A percentile compares a stretch with the other conserved stretches of the same genome.
These are phyloP conservation scores for Urocitellus parryii DNA, from an alignment of 2,113 vertebrate genomes.

Conservation along the genomic window DNA sequence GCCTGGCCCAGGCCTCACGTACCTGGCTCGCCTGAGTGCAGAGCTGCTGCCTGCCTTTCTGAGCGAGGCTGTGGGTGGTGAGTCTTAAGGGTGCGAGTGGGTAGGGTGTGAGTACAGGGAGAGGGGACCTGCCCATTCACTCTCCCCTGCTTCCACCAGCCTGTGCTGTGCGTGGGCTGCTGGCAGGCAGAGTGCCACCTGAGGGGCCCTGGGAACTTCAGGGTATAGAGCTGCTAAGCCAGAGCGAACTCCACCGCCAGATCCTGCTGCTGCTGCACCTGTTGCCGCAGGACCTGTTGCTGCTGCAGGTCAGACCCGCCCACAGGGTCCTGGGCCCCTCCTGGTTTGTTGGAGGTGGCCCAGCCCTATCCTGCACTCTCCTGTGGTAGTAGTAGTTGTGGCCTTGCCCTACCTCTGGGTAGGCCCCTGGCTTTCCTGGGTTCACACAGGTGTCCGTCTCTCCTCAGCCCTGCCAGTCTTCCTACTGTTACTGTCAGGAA, in stretches of 20 bases:
- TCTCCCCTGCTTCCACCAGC: constrained; percentile 81
- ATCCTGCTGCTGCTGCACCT: constrained; percentile 91
- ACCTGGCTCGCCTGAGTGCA: constrained; percentile 86
- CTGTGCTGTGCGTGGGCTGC: constrained; percentile 91
- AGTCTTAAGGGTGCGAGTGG: background rate
- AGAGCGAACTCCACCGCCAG: constrained; percentile 89
- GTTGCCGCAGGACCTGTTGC: constrained; percentile 88
- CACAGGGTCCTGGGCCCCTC: fast-evolving
- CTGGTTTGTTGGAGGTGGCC: fast-evolving
- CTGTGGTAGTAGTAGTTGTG: background rate
- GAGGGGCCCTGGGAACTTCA: constrained; percentile 77
- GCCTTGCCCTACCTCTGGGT: constrained; percentile 68
- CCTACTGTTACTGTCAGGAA: constrained; percentile 88
- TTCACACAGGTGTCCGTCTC: background rate
- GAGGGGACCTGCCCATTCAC: background rate
- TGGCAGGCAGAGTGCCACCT: constrained; percentile 87
- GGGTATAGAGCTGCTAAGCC: constrained; percentile 88
- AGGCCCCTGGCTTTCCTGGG: background rate
- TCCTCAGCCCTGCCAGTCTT: constrained; percentile 92
- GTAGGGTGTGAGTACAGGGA: background rate
- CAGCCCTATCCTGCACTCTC: background rate
- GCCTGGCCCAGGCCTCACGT: constrained; percentile 74
- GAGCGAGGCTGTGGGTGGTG: constrained; percentile 93
- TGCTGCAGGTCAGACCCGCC: constrained; percentile 85
- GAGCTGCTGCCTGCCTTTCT: constrained; percentile 90